These are phyloP conservation scores for Phaethon lepturus DNA, from an alignment of 2,113 vertebrate species.

Conservation along the genomic window DNA sequence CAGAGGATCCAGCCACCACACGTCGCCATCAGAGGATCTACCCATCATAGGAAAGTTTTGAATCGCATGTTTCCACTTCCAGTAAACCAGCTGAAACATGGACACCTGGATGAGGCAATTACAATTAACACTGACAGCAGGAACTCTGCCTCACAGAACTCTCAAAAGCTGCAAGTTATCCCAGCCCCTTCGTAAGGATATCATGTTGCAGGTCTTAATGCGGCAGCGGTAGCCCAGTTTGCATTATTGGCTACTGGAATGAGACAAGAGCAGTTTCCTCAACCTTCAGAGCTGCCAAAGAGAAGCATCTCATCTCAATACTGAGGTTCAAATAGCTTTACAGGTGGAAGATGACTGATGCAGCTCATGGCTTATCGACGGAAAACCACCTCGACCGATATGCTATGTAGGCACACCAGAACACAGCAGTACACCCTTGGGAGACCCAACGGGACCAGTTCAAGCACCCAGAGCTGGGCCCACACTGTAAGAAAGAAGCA, in stretches of 20 bases:
- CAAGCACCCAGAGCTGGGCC: not conserved
- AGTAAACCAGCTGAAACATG: not conserved
- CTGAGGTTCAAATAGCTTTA: not conserved
- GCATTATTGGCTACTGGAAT: not conserved
- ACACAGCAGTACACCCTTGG: not conserved
- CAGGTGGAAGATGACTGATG: fast-evolving
- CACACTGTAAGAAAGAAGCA: not conserved
- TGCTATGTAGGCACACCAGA: too few species aligned
- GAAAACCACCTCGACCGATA: fast-evolving
- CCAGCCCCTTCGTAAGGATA: not conserved
- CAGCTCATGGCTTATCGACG: not conserved
- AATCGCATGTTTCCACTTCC: not conserved
- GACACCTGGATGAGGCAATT: not conserved
- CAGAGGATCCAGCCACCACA: not conserved
- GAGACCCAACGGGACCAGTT: fast-evolving
- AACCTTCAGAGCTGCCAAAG: not conserved
- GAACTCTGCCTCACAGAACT: not conserved
- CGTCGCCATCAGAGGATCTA: fast-evolving
- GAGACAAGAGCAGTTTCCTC: fast-evolving
- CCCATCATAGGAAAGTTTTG: not conserved
- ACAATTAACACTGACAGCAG: not conserved
- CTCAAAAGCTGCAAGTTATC: not conserved
- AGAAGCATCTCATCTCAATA: not conserved
- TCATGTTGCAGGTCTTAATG: not conserved
- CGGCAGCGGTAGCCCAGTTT: not conserved